Conservation (phyloP, 2,797 vertebrate species). For the Acrossocheilus wenchowensis region DNA sequence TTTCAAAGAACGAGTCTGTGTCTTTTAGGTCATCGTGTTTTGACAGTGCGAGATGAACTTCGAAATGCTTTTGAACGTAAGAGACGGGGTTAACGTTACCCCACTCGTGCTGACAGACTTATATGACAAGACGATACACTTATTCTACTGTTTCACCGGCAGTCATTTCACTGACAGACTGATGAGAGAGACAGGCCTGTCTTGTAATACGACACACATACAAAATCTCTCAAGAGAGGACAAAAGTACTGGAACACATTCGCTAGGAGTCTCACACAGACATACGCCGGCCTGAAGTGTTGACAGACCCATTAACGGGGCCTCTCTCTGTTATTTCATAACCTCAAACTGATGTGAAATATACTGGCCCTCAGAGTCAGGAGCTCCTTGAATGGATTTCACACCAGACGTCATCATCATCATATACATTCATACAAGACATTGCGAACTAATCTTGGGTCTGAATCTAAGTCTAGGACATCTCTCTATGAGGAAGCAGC, state of each 20-base stretch:
- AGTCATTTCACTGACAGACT: slow-evolving; percentile 71
- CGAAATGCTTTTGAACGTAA: slow-evolving; percentile 67
- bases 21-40: slow-evolving; percentile 74
- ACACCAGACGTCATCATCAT: slow-evolving; percentile 4
- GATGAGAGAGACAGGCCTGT: slow-evolving; percentile 68
- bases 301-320: slow-evolving; percentile 78
- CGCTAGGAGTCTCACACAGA: slow-evolving; percentile 42
- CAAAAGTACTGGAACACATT: slow-evolving; percentile 28
- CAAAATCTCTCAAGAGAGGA: slow-evolving; percentile 38
- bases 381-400: slow-evolving; percentile 7
- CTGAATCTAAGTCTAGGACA: background rate
- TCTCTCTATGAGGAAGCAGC: background rate
- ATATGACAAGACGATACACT: slow-evolving; percentile 63
- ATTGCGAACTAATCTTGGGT: background rate
- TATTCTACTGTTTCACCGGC: slow-evolving; percentile 78
- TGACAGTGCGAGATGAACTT: slow-evolving; percentile 75
- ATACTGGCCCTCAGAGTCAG: slow-evolving; percentile 59
- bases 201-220: slow-evolving; percentile 49
- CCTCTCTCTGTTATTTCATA: slow-evolving; percentile 71
- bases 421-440: background rate
- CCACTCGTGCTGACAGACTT: slow-evolving; percentile 71
- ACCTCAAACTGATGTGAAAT: slow-evolving; percentile 68
- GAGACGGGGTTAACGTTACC: slow-evolving; percentile 68
- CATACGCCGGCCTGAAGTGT: slow-evolving; percentile 62
- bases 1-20: slow-evolving; percentile 64